These are phyloP conservation scores for Araneus ventricosus DNA, from an alignment of 1,140 invertebrate genomes.

Conservation along the genomic window DNA sequence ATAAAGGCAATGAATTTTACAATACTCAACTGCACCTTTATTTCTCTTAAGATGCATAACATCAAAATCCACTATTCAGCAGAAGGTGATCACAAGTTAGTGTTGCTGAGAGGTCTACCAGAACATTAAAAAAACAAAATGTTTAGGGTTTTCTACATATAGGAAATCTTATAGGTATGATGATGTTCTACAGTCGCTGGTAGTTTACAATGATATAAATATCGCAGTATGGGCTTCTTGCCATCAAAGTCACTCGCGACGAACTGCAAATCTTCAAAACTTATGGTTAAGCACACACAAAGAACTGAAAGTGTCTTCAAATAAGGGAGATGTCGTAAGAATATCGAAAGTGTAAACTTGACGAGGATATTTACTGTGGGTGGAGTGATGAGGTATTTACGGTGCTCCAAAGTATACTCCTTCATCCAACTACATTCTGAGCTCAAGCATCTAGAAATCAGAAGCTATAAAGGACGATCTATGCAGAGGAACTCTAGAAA, in stretches of 20 bases:
- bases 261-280: constrained; percentile 20
- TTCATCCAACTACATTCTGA: background rate
- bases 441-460: background rate
- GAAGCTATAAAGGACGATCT: background rate
- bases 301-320: background rate
- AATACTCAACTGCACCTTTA: background rate
- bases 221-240: constrained; percentile 24
- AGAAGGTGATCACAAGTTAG: background rate
- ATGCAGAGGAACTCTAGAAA: constrained; percentile 21
- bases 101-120: constrained; percentile 1
- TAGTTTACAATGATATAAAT: background rate
- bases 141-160: constrained; percentile 1
- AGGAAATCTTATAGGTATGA: constrained; percentile 51
- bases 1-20: too few species aligned
- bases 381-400: constrained; percentile 35
- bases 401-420: background rate
- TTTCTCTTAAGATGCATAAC: constrained; percentile 9
- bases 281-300: background rate
- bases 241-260: constrained; percentile 3
- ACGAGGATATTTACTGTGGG: constrained; percentile 1
- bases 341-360: background rate
- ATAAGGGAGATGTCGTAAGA: too few species aligned
- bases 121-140: constrained; percentile 32
- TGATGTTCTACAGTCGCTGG: background rate
- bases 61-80: constrained; percentile 33